Conservation (phyloP, 2,888 invertebrate species). For the Cheilosia soror region DNA sequence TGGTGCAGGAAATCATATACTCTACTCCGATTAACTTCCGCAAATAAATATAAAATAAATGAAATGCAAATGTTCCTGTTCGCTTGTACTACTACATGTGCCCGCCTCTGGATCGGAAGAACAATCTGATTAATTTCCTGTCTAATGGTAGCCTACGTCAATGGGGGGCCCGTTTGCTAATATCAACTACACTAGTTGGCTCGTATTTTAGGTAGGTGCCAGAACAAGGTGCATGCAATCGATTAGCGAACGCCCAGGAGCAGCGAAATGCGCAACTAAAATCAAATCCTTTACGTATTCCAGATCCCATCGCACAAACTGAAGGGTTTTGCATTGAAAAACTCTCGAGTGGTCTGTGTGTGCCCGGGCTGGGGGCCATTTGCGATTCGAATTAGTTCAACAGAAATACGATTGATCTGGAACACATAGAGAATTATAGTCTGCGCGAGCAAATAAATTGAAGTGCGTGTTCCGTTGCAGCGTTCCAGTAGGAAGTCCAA, state of each 20-base stretch:
- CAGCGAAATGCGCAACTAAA: slow-evolving; percentile 33
- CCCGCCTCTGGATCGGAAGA: slow-evolving; percentile 72
- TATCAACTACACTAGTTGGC: slow-evolving; percentile 42
- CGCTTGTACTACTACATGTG: slow-evolving; percentile 13
- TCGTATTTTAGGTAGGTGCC: slow-evolving; percentile 71
- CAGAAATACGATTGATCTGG: slow-evolving; percentile 73
- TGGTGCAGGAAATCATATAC: slow-evolving; percentile 19
- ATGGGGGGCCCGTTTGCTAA: slow-evolving; percentile 33
- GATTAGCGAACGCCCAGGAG: slow-evolving; percentile 74
- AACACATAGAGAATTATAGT: slow-evolving; percentile 59
- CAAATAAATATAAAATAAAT: slow-evolving; percentile 45
- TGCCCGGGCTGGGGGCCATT: slow-evolving; percentile 55
- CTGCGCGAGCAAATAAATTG: slow-evolving; percentile 60
- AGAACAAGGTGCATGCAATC: slow-evolving; percentile 75
- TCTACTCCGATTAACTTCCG: slow-evolving; percentile 60
- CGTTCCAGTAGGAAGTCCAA: slow-evolving; percentile 21
- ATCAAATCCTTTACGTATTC: slow-evolving; percentile 45
- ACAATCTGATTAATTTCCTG: slow-evolving; percentile 75
- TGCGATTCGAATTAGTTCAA: slow-evolving; percentile 75
- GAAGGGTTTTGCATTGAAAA: slow-evolving; percentile 64
- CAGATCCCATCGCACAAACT: slow-evolving; percentile 57
- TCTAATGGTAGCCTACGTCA: slow-evolving; percentile 59
- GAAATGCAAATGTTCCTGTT: slow-evolving; percentile 33
- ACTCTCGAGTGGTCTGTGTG: slow-evolving; percentile 9
- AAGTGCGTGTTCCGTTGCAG: slow-evolving; percentile 63